A percentile compares a stretch with the other conserved stretches of the same genome.
phyloP scores from a whole-genome alignment of 1,140 invertebrate species.

The Formica exsecta region DNA sequence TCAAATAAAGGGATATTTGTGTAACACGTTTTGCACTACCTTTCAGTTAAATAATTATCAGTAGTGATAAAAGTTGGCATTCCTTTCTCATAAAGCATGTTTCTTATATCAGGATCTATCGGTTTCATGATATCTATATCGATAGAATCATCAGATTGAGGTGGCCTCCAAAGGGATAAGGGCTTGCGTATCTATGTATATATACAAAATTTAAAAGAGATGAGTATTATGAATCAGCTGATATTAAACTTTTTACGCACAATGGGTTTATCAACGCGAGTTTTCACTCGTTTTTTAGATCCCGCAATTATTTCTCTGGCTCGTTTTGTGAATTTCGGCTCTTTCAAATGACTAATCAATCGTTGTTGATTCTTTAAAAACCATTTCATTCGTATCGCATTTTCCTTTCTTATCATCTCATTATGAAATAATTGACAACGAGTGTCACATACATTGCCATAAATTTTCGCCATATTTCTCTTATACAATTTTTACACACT shows the following conservation, averaged over 20 bases:
- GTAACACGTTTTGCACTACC: constrained; percentile 63
- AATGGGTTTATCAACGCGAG: neutral
- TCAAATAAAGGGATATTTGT: neutral
- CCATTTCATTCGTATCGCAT: constrained; percentile 75
- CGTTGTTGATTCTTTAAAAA: constrained; percentile 78
- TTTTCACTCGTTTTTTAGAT: constrained; percentile 24
- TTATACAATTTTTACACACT: constrained; percentile 21
- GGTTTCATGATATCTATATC: constrained; percentile 75
- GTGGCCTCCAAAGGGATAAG: constrained; percentile 71
- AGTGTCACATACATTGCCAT: constrained; percentile 67
- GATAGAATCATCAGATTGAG: constrained; percentile 52
- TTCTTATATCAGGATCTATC: constrained; percentile 68
- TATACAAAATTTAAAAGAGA: constrained; percentile 1
- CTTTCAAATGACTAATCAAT: constrained; percentile 74
- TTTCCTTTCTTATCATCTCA: constrained; percentile 73
- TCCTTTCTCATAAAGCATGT: constrained; percentile 75
- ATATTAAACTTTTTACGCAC: neutral
- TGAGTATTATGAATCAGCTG: neutral
- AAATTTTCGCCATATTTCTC: constrained; percentile 45
- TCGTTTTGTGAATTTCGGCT: constrained; percentile 47
- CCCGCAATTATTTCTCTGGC: constrained; percentile 45
- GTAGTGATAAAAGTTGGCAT: constrained; percentile 72
- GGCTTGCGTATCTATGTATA: constrained; percentile 59
- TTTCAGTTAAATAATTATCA: constrained; percentile 77
- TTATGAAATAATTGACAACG: constrained; percentile 75